Conservation (phyloP, 2,888 invertebrate species). For the Thera obeliscata region DNA sequence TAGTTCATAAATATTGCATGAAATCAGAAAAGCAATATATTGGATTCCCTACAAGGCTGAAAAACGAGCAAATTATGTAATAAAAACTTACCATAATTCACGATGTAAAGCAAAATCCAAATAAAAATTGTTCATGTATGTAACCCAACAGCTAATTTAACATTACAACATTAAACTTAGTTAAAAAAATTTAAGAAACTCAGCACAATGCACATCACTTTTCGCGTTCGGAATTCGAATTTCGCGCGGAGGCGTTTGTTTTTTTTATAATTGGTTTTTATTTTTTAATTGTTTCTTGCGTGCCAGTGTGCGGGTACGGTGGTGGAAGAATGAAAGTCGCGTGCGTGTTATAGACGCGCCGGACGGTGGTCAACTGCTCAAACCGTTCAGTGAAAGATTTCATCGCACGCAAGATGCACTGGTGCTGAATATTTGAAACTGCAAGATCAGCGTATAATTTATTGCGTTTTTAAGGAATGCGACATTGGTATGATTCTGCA, state of each 20-base stretch:
- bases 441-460: constrained; percentile 30
- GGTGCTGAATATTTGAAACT: constrained; percentile 37
- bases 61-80: background rate
- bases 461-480: constrained; percentile 15
- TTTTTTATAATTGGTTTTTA: constrained; percentile 47
- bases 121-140: constrained; percentile 29
- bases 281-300: constrained; percentile 54
- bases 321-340: constrained; percentile 35
- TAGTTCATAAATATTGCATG: background rate
- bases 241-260: constrained; percentile 37
- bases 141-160: constrained; percentile 43
- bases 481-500: background rate
- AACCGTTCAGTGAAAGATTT: constrained; percentile 44
- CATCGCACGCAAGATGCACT: constrained; percentile 45
- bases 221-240: constrained; percentile 46
- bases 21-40: background rate
- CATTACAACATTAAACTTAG: constrained; percentile 38
- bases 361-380: constrained; percentile 79
- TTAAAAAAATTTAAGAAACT: constrained; percentile 27
- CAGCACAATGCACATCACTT: constrained; percentile 50
- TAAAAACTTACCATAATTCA: constrained; percentile 38
- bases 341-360: constrained; percentile 64
- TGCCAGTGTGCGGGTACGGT: constrained; percentile 51
- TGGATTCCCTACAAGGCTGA: background rate
- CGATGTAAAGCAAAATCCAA: constrained; percentile 38